Base-by-base conservation (phyloP, 2,888 invertebrate genomes). In the Pyrrhosoma nymphula region DNA sequence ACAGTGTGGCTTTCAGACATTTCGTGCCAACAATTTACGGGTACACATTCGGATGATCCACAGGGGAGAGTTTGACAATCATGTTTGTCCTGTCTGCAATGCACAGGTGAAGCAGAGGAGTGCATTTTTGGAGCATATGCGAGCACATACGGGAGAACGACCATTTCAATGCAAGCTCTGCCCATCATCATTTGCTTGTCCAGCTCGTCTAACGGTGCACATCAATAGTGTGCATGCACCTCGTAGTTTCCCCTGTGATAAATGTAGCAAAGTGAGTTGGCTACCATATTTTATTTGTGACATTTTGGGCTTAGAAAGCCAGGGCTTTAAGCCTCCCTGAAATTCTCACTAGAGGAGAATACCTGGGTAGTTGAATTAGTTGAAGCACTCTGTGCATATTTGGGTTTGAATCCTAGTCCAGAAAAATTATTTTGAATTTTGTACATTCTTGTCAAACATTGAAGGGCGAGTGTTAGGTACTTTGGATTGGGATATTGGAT, bases 41-140 rank as follows among this genome's bases (percentile, higher is more conserved):
- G 96, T 96, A 12, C 96, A 96, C 95, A 95, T 96, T 6, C 95
- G 95, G 18, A 96, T 96, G 95, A 90, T 95, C 26, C 96, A 96
- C 93, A 95, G 95, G 30, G 96, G 96, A 35, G 95, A 96, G 20
- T 96, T 96, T 95, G 96, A 96, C 30, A 96, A 96, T 47, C 96
- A 96, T 82, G 96, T 96, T n/a, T 96, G 96, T 95, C 96, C 96
- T 26, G 96, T 96, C 3, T 96, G 96, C 95, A 96, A 96, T 23
- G 96, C 96, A 26, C 95, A 95, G 20, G 96, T 96, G 75, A 96
- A 96, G 90, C 96, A 96, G 47, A 95, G 96, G 82, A 95, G 95
- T 95, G 96, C 96, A 30, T 96, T 96, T 82, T 96, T 95, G 95
- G 96, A 95, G 91, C 96, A 96, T 63, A 95, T 96, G 39, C 95